Conservation (phyloP, 1,140 invertebrate species). For the Battus philenor region DNA sequence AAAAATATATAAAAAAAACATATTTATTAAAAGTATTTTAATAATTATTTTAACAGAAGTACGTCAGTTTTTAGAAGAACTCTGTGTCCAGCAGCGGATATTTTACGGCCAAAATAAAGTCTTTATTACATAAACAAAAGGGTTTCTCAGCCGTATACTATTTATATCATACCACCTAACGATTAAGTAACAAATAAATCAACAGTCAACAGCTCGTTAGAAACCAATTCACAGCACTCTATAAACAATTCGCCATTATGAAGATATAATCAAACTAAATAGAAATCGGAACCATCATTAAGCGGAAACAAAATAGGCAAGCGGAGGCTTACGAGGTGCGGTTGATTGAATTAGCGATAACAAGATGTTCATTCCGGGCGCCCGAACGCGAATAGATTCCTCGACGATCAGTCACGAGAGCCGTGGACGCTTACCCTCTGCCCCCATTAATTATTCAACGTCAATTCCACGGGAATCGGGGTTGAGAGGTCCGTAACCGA, state of each 20-base stretch:
- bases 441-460: slow-evolving; percentile 51
- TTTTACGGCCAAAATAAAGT: too few relatives aligned
- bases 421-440: slow-evolving; percentile 27
- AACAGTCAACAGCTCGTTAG: too few relatives aligned
- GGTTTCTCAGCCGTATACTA: too few relatives aligned
- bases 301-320: slow-evolving; percentile 21
- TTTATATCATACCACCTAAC: too few relatives aligned
- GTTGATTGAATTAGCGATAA: slow-evolving; percentile 43
- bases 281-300: slow-evolving; percentile 18
- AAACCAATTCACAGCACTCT: not conserved
- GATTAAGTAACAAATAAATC: too few relatives aligned
- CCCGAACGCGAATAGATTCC: slow-evolving; percentile 27
- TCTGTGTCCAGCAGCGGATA: too few relatives aligned
- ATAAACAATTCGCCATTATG: slow-evolving; percentile 4
- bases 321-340: slow-evolving; percentile 22
- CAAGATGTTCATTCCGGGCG: slow-evolving; percentile 31
- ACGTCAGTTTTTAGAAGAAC: too few relatives aligned
- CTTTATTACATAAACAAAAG: too few relatives aligned
- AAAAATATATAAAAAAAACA: too few relatives aligned
- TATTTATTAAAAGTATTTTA: too few relatives aligned
- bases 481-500: slow-evolving; percentile 29
- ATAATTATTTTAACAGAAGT: too few relatives aligned
- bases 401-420: slow-evolving; percentile 26
- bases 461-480: slow-evolving; percentile 37
- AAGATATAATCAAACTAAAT: slow-evolving; percentile 16